phyloP scores from a whole-genome alignment of 2,797 vertebrate genomes.

The Podarcis siculus region DNA sequence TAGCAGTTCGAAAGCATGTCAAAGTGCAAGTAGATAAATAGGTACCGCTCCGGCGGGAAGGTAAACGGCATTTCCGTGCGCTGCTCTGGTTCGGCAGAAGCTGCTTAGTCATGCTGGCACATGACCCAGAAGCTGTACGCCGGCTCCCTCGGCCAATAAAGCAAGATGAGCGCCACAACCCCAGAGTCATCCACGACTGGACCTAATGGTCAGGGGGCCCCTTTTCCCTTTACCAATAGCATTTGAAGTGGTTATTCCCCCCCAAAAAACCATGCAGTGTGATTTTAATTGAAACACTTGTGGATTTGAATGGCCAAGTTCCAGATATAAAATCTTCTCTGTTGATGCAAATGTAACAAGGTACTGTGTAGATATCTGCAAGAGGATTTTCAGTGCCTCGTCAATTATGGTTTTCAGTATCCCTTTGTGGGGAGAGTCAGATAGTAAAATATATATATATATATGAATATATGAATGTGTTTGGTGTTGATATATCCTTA shows the following conservation, averaged over 20 bases:
- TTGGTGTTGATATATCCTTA: background rate
- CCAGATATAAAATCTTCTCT: background rate
- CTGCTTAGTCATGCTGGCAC: too few relatives aligned
- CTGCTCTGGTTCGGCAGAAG: too few relatives aligned
- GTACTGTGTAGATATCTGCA: background rate
- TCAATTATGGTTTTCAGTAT: background rate
- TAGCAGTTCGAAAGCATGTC: too few relatives aligned
- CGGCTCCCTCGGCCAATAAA: too few relatives aligned
- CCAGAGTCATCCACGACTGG: too few relatives aligned
- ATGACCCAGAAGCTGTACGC: too few relatives aligned
- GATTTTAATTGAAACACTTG: background rate
- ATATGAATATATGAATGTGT: accelerated
- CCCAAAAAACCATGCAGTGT: background rate
- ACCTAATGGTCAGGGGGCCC: too few relatives aligned
- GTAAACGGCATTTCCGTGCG: too few relatives aligned
- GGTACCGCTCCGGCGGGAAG: too few relatives aligned
- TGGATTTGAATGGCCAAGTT: background rate
- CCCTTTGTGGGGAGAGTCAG: background rate
- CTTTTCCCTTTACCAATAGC: background rate
- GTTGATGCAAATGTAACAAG: background rate
- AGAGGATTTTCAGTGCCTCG: background rate
- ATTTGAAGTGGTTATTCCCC: background rate
- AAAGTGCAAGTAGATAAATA: too few relatives aligned
- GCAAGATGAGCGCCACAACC: too few relatives aligned
- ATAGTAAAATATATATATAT: too few relatives aligned